phyloP scores from a whole-genome alignment of 2,797 vertebrate genomes.

The Xenentodon cancila region DNA sequence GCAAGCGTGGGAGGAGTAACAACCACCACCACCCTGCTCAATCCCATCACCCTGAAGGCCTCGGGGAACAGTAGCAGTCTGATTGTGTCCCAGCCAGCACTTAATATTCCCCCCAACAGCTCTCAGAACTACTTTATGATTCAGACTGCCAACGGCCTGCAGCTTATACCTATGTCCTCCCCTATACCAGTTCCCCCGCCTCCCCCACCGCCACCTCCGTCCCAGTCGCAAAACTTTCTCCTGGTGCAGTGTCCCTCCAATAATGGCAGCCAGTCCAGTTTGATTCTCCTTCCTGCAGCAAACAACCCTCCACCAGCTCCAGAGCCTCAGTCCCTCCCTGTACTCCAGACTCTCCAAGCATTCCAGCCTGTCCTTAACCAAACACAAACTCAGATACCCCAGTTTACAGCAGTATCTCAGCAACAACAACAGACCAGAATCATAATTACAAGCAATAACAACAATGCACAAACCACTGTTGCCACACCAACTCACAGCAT shows the following conservation, averaged over 20 bases:
- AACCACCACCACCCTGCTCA: slow-evolving; percentile 78
- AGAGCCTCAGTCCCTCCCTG: slow-evolving; percentile 71
- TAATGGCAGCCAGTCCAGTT: slow-evolving; percentile 78
- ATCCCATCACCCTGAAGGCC: slow-evolving; percentile 85
- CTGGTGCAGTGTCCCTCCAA: slow-evolving; percentile 82
- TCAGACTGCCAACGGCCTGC: slow-evolving; percentile 89
- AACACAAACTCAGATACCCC: slow-evolving; percentile 75
- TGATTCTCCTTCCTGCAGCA: slow-evolving; percentile 82
- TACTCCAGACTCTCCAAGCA: slow-evolving; percentile 84
- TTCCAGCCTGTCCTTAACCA: slow-evolving; percentile 84
- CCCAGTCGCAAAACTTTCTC: slow-evolving; percentile 81
- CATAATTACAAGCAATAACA: slow-evolving; percentile 84
- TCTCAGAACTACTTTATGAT: slow-evolving; percentile 93
- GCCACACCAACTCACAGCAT: slow-evolving; percentile 46
- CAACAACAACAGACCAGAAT: slow-evolving; percentile 85
- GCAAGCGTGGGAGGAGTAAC: slow-evolving; percentile 75
- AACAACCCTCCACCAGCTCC: slow-evolving; percentile 62
- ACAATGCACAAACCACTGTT: slow-evolving; percentile 57
- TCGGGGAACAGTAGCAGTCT: slow-evolving; percentile 81
- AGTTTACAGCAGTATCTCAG: slow-evolving; percentile 78
- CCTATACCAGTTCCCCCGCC: slow-evolving; percentile 78
- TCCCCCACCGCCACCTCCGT: slow-evolving; percentile 80
- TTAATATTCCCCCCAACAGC: slow-evolving; percentile 86
- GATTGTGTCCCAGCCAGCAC: slow-evolving; percentile 84
- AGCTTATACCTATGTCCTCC: slow-evolving; percentile 89